These are phyloP conservation scores for Luscinia luscinia DNA, from an alignment of 2,797 vertebrate species.

Conservation along the genomic window DNA sequence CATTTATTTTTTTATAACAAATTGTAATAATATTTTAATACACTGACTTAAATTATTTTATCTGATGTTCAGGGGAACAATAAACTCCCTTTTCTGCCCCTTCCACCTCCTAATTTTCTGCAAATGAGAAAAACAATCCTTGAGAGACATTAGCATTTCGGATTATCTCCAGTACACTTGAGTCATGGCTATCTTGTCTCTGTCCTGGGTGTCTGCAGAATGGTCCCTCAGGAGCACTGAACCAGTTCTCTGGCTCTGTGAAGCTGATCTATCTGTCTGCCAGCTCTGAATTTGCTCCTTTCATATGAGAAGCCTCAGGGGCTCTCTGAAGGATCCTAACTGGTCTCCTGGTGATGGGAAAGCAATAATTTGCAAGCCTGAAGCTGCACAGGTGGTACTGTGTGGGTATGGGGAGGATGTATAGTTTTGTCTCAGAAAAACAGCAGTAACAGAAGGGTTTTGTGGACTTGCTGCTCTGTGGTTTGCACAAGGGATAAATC, in stretches of 20 bases:
- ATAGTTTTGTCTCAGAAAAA: not conserved
- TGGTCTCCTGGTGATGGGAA: not conserved
- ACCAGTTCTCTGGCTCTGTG: not conserved
- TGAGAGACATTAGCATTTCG: not conserved
- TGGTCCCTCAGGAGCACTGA: not conserved
- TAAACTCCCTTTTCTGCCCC: not conserved
- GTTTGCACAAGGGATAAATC: not conserved
- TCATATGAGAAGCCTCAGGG: not conserved
- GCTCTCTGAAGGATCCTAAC: not conserved
- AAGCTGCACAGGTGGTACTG: not conserved
- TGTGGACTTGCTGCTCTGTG: not conserved
- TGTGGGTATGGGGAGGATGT: not conserved
- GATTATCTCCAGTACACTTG: not conserved
- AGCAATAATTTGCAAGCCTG: not conserved
- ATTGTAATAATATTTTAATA: not conserved
- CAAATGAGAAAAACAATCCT: constrained; percentile 9
- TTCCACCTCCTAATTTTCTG: constrained; percentile 5
- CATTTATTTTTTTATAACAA: not conserved
- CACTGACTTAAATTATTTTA: not conserved
- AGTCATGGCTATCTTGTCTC: not conserved
- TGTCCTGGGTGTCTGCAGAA: not conserved
- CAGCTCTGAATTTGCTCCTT: constrained; percentile 7
- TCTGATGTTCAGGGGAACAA: not conserved
- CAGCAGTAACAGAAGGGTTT: not conserved
- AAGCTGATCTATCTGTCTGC: not conserved